Evolutionary conservation across 2,113 vertebrate genomes (phyloP).

Genomic region (Xyrauchen texanus): DNA sequence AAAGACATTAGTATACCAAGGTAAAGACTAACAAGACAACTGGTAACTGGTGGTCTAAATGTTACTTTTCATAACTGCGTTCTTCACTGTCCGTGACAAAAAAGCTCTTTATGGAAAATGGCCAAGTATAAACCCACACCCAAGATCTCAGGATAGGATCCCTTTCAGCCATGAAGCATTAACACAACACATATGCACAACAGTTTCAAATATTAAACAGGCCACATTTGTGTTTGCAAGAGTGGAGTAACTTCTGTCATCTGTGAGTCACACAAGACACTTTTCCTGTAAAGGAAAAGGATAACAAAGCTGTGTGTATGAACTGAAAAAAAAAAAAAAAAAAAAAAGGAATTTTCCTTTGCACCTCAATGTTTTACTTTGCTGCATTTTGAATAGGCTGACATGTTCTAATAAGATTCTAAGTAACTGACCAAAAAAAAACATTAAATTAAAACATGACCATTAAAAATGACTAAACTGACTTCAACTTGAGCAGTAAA

Average conservation of each 20-base stretch:
- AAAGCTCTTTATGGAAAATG: conserved; percentile 2
- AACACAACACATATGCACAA: conserved; percentile 48
- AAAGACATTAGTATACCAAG: neutral
- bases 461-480: too few relatives aligned
- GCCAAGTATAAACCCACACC: conserved; percentile 32
- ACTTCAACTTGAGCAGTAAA: too few relatives aligned
- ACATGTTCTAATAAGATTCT: too few relatives aligned
- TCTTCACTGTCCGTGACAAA: neutral
- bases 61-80: neutral
- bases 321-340: too few relatives aligned
- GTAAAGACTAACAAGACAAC: too few relatives aligned
- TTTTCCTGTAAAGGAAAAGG: conserved; percentile 1
- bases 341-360: neutral
- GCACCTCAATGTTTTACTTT: neutral
- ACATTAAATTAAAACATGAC: too few relatives aligned
- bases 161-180: conserved; percentile 56
- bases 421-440: too few relatives aligned
- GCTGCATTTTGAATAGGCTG: too few relatives aligned
- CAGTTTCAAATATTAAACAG: conserved; percentile 63
- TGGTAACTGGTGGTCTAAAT: neutral
- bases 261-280: neutral
- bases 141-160: conserved; percentile 46
- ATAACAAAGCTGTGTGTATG: neutral
- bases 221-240: conserved; percentile 28
- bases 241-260: conserved; percentile 18